phyloP scores from a whole-genome alignment of 2,888 invertebrate genomes.

The Myopa testacea region DNA sequence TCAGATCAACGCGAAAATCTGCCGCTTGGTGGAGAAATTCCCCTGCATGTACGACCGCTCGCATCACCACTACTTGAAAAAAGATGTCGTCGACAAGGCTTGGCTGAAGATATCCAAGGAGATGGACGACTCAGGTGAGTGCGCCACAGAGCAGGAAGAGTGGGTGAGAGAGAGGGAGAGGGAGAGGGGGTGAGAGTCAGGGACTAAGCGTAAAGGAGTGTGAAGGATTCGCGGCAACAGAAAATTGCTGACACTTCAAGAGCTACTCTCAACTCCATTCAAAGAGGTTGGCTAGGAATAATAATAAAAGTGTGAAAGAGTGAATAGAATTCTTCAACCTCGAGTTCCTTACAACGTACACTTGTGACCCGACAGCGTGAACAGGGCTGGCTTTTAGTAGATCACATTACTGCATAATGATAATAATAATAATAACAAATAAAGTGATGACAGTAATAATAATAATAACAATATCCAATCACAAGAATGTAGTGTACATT shows the following conservation, averaged over 20 bases:
- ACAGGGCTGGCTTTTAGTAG: no score
- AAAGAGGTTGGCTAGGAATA: no score
- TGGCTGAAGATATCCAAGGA: slow-evolving; percentile 62
- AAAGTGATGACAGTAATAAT: no score
- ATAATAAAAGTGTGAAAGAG: no score
- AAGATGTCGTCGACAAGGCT: slow-evolving; percentile 59
- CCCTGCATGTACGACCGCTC: slow-evolving; percentile 65
- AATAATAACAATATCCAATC: no score
- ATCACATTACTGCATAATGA: no score
- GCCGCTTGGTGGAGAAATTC: slow-evolving; percentile 58
- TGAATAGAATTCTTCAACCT: no score
- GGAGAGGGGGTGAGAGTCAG: background rate
- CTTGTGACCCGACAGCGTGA: no score
- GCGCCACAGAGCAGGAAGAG: background rate
- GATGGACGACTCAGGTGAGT: slow-evolving; percentile 61
- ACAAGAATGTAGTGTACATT: no score
- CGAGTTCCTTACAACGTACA: no score
- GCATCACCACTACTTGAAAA: slow-evolving; percentile 57
- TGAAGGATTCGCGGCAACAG: no score
- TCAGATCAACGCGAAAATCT: slow-evolving; percentile 60
- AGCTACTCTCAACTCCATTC: background rate
- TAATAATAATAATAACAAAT: no score
- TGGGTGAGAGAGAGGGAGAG: background rate
- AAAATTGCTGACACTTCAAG: background rate
- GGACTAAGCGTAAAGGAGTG: background rate